Base-by-base conservation (phyloP, 2,113 vertebrate species). In the Rhinogobius similis region DNA sequence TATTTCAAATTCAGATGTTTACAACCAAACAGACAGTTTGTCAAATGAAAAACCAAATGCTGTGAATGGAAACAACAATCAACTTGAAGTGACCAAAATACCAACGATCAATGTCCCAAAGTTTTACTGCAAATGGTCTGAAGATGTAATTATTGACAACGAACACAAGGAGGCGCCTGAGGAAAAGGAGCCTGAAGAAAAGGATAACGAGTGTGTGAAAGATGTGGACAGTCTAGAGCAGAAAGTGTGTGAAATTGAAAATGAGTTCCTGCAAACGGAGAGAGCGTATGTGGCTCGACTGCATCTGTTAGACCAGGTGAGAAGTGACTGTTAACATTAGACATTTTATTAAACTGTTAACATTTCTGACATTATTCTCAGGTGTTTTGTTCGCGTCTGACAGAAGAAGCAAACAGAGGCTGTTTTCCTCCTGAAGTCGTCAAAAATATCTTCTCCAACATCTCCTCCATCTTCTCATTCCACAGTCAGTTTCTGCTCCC, bases 391-490 rank as follows among this genome's bases (percentile, higher is more conserved):
- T 77, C 68, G 6, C 94, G 91, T 58, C 79, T 98, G 39, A 90
- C 94, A 65, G 92, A 87, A 69, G 95, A 95, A 70, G 95, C 96
- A 2, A 88, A 63, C 10, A 79, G 78, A 21, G 95, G 94, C 75
- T 90, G 86, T 0, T 94, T 97, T 82, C 94, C 96, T 0, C 90
- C 94, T 20, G 96, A 96, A 0, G 92, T 95, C 65, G 92, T 97
- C 26, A 93, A 87, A 76, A 94, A 94, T 68, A 95, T 97, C 75
- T 98, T 97, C 86, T 96, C 95, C 75, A 98, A 96, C 82, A 93
- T 95, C 84, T 95, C 95, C 50, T 96, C 94, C 65, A 95, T 98
- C 85, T 93, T 96, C 87, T 92, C 94, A 77, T 96, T 98, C 85
- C 96, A 98, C 0, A 85, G 93, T 0, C 79, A 92, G 73, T 97